Evolutionary conservation across 2,888 invertebrate species (phyloP).

Genomic region (Thelaira solivaga): DNA sequence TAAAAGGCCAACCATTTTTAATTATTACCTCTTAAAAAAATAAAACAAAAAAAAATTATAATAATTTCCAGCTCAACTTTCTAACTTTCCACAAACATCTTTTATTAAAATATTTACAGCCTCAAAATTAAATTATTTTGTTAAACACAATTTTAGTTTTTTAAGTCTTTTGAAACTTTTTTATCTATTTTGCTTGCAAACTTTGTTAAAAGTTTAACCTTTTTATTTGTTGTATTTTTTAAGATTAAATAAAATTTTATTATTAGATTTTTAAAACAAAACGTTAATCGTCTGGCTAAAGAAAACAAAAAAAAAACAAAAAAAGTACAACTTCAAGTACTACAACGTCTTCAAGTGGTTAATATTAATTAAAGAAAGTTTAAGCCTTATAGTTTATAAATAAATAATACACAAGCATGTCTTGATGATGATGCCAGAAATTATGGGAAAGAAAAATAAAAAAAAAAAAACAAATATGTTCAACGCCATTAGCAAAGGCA

Average conservation of each 20-base stretch:
- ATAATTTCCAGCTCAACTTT: too few species aligned
- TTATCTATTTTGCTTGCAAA: neutral
- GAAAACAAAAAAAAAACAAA: too few species aligned
- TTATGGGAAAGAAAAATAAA: neutral
- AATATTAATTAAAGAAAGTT: constrained; percentile 44
- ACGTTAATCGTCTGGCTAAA: constrained; percentile 18
- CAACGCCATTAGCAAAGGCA: constrained; percentile 26
- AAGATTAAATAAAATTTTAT: constrained; percentile 51
- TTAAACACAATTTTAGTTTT: neutral
- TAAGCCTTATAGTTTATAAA: constrained; percentile 30
- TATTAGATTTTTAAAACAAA: constrained; percentile 46
- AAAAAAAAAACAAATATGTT: neutral
- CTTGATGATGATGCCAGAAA: constrained; percentile 7
- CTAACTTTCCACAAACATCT: too few species aligned
- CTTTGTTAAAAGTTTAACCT: constrained; percentile 22
- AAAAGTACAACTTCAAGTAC: neutral
- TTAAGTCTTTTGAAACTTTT: neutral
- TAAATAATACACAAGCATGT: neutral
- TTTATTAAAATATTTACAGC: neutral
- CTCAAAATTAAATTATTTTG: constrained; percentile 6
- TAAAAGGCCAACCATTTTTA: too few species aligned
- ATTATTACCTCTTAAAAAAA: too few species aligned
- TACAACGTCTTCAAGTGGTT: constrained; percentile 38
- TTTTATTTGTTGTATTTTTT: constrained; percentile 46
- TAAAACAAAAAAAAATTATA: too few species aligned